These are phyloP conservation scores for Watsonalla cultraria DNA, from an alignment of 2,888 invertebrate genomes.

Conservation along the genomic window DNA sequence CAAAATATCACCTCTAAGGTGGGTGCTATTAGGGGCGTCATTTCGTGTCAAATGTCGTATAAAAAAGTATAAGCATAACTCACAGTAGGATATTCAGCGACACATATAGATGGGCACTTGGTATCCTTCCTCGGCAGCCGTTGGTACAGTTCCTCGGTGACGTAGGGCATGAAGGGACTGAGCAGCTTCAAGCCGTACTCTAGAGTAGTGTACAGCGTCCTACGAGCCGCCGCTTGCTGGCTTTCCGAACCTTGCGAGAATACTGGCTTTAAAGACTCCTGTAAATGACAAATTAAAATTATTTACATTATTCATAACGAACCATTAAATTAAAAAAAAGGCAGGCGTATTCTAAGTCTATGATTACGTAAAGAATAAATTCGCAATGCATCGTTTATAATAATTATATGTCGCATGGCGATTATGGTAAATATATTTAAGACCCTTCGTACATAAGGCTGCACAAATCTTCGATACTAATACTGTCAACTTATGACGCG, in stretches of 20 bases:
- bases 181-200: conserved; percentile 92
- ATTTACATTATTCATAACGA: too few relatives aligned
- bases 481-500: too few relatives aligned
- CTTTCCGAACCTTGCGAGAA: conserved; percentile 80
- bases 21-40: background rate
- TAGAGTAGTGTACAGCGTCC: conserved; percentile 88
- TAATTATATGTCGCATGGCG: too few relatives aligned
- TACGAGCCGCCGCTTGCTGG: conserved; percentile 81
- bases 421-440: too few relatives aligned
- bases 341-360: too few relatives aligned
- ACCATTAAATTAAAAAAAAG: too few relatives aligned
- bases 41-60: background rate
- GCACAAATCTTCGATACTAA: too few relatives aligned
- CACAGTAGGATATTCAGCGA: conserved; percentile 89
- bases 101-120: conserved; percentile 89
- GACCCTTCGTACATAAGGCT: too few relatives aligned
- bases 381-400: too few relatives aligned
- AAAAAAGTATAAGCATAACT: conserved; percentile 19
- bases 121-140: conserved; percentile 84
- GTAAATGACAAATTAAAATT: background rate
- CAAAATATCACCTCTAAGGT: background rate
- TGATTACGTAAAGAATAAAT: too few relatives aligned
- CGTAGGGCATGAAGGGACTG: conserved; percentile 98
- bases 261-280: conserved; percentile 94
- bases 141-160: conserved; percentile 97